Conservation (phyloP, 2,113 vertebrate species). For the Bombycilla garrulus region DNA sequence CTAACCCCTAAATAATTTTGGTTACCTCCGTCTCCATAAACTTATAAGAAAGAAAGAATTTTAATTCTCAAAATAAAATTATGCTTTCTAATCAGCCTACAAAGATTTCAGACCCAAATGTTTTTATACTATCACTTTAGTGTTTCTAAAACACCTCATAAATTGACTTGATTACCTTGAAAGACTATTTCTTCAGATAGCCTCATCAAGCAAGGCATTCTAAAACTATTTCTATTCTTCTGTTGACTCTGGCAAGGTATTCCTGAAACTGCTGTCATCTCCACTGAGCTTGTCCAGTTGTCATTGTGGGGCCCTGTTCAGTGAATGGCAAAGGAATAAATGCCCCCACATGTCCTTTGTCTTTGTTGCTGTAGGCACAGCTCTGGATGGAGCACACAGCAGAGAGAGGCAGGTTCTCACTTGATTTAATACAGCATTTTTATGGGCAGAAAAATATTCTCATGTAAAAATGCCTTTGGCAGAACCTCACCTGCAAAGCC, state of each 20-base stretch:
- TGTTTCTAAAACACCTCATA: not conserved
- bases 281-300: not conserved
- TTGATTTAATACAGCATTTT: conserved; percentile 8
- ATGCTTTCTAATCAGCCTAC: not conserved
- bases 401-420: not conserved
- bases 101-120: not conserved
- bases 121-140: not conserved
- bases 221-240: not conserved
- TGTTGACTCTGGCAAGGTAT: not conserved
- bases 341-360: not conserved
- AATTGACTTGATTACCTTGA: not conserved
- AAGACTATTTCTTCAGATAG: not conserved
- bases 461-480: not conserved
- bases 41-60: not conserved
- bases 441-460: not conserved
- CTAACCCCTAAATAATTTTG: not conserved
- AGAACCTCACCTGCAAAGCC: not conserved
- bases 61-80: not conserved
- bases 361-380: not conserved
- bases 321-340: not conserved
- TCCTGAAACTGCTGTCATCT: not conserved
- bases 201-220: not conserved
- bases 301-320: not conserved
- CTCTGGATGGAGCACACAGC: not conserved
- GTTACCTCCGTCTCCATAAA: not conserved